Evolutionary conservation across 30 jellyfish, hydroid and myxozoan species (phyloP).

Genomic region (Turritopsis dohrnii): DNA sequence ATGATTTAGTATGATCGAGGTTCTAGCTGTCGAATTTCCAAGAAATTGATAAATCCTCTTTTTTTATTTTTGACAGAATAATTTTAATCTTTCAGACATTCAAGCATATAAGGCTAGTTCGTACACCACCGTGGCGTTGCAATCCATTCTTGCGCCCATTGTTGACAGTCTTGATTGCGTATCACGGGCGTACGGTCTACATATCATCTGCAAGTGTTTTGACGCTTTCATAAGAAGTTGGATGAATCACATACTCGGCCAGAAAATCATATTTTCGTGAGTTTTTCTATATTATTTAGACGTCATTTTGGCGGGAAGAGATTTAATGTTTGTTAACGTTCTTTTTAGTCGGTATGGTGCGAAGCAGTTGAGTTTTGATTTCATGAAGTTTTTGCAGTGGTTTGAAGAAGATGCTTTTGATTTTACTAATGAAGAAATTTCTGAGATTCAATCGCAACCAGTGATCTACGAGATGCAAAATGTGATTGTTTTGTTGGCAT

Average conservation of each 20-base stretch:
- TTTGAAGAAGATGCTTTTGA: not conserved
- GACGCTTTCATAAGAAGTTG: not conserved
- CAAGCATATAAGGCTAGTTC: constrained; percentile 6
- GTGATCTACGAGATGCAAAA: not conserved
- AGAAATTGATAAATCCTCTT: no score
- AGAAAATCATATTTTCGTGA: not conserved
- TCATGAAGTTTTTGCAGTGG: not conserved
- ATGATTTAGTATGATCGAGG: no score
- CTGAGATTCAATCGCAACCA: not conserved
- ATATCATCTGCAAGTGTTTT: not conserved
- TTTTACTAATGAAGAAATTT: constrained; percentile 6
- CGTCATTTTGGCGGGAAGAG: not conserved
- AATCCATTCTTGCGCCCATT: constrained; percentile 15
- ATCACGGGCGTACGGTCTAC: not conserved
- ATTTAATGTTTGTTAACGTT: not conserved
- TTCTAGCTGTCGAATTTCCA: no score
- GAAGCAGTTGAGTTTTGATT: not conserved
- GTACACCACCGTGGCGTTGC: not conserved
- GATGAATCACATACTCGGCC: not conserved
- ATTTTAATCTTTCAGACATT: not conserved
- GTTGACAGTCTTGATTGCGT: not conserved
- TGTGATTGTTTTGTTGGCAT: not conserved
- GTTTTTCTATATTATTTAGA: not conserved
- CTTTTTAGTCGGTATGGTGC: constrained; percentile 4
- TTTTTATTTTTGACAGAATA: no score